Evolutionary conservation across 1,140 invertebrate species (phyloP), one percentile per base, ranked within the genome.

Genomic region (Orussus abietinus): DNA sequence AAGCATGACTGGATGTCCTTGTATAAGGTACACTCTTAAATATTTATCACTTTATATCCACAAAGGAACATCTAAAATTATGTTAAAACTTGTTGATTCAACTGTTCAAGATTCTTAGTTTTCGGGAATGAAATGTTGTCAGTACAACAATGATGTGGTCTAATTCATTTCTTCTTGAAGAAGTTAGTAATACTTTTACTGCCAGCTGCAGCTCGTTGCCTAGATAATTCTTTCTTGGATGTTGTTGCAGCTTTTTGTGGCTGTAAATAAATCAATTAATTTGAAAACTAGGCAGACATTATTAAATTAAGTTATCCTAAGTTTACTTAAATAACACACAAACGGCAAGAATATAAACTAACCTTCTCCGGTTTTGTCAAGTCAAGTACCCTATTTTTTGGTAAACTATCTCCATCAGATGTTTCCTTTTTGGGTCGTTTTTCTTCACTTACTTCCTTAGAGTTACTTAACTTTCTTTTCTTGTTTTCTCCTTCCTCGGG

Each of bases 151-250:
- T n/a, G 20, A 37, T 3, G n/a, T 26, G 5, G 42, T 17, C 5
- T 44, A 32, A 43, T 42, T 49, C 47, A 70, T 50, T 68, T 73
- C 54, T 78, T 82, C 42, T 77, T 81, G 58, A 88, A 88, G 66
- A 86, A 87, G 32, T 78, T 82, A 15, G 80, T 79, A 58, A 88
- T 86, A 53, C 75, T 85, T 68, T 86, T 87, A 13, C 80, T 82
- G 28, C 83, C 82, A 53, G 72, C 75, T 15, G 85, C 85, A 41
- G 85, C 82, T 59, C 85, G 88, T 47, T 83, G 80, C 59, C 81
- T 71, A 1, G 82, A 76, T 50, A 85, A 81, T 56, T 86, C 84
- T 64, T 87, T 88, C 13, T 83, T 75, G 10, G 75, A 72, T 14
- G 75, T 38, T 5, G 56, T 50, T 19, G 72, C 57, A 40, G 69